Conservation (phyloP, 2,113 vertebrate genomes). For the Falco punctatus region DNA sequence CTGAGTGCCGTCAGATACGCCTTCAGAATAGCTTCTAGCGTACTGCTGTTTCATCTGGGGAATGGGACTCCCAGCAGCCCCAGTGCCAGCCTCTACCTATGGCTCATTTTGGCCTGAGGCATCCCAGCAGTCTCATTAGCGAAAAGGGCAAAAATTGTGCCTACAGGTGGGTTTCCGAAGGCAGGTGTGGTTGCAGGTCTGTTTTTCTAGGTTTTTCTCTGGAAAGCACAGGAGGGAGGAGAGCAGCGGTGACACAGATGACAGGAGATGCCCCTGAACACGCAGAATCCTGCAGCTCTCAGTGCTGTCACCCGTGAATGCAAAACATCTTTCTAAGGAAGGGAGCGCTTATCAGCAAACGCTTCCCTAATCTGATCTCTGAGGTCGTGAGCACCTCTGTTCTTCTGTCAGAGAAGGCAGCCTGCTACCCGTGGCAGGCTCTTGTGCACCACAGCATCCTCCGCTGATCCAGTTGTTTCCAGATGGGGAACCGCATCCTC, state of each 20-base stretch:
- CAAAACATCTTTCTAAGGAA: background rate
- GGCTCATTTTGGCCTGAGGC: background rate
- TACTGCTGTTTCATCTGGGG: background rate
- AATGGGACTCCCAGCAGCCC: background rate
- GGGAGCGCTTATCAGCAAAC: background rate
- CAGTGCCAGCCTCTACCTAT: too few relatives aligned
- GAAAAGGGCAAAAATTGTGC: background rate
- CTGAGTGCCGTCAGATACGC: fast-evolving
- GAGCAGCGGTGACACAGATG: background rate
- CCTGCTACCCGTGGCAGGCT: background rate
- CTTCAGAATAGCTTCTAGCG: background rate
- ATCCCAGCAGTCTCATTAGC: fast-evolving
- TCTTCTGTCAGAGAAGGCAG: background rate
- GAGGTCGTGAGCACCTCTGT: background rate
- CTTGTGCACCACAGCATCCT: fast-evolving
- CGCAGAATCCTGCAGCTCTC: background rate
- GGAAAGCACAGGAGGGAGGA: background rate
- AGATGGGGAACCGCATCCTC: fast-evolving
- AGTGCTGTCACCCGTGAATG: background rate
- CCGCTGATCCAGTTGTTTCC: background rate
- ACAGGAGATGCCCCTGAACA: background rate
- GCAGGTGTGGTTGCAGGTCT: background rate
- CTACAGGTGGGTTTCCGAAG: background rate
- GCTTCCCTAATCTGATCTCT: fast-evolving
- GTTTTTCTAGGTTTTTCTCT: background rate